phyloP scores from a whole-genome alignment of 2,888 invertebrate genomes.

The Cybosia mesomella region DNA sequence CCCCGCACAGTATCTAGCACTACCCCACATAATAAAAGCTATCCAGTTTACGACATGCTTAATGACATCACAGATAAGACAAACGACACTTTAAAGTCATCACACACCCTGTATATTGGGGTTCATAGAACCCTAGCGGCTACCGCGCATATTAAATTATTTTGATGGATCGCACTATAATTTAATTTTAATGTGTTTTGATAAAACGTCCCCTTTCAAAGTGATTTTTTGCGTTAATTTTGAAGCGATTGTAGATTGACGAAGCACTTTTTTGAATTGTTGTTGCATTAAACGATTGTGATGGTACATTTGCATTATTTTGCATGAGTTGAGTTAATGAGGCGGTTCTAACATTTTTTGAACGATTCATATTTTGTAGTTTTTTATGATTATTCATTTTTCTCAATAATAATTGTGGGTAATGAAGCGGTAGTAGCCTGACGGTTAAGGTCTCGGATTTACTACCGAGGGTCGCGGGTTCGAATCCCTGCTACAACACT shows the following conservation, averaged over 20 bases:
- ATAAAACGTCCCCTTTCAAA: slow-evolving; percentile 72
- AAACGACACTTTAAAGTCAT: slow-evolving; percentile 75
- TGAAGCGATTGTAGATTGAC: slow-evolving; percentile 55
- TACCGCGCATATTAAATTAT: slow-evolving; percentile 79
- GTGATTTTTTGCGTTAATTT: slow-evolving; percentile 60
- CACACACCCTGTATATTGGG: slow-evolving; percentile 30
- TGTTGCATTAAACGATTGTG: slow-evolving; percentile 41
- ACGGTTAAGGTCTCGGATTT: not conserved
- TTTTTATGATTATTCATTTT: not conserved
- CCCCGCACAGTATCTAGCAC: slow-evolving; percentile 11
- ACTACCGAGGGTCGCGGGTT: not conserved
- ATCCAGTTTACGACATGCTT: slow-evolving; percentile 51
- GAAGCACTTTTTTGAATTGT: slow-evolving; percentile 52
- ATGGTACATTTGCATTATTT: slow-evolving; percentile 52
- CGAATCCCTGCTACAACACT: not conserved
- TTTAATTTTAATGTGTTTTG: slow-evolving; percentile 84
- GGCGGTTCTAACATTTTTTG: slow-evolving; percentile 31
- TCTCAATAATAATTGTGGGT: not conserved
- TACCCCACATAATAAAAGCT: slow-evolving; percentile 53
- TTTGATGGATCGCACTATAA: slow-evolving; percentile 82
- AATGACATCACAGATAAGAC: slow-evolving; percentile 78
- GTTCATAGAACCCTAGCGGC: slow-evolving; percentile 19
- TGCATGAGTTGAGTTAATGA: slow-evolving; percentile 37
- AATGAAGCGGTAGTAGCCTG: not conserved
- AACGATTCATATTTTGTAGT: not conserved